These are phyloP conservation scores for Morone saxatilis DNA, from an alignment of 2,113 vertebrate species.

Conservation along the genomic window DNA sequence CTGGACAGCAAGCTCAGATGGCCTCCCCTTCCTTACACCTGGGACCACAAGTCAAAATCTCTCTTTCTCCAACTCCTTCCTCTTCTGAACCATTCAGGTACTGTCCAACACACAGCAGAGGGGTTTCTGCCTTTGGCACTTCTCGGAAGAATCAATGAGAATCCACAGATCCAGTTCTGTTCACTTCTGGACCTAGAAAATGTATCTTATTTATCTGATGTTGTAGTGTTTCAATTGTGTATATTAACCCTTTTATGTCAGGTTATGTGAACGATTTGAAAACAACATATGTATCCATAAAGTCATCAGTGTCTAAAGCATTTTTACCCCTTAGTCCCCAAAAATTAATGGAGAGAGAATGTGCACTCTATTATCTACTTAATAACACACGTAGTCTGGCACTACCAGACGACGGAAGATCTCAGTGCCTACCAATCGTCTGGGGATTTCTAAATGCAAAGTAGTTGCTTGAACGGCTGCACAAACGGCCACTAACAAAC, in stretches of 20 bases:
- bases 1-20: slow-evolving; percentile 30
- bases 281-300: slow-evolving; percentile 1
- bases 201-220: neutral
- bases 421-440: too few relatives aligned
- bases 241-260: neutral
- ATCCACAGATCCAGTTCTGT: slow-evolving; percentile 55
- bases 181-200: slow-evolving; percentile 46
- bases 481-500: too few relatives aligned
- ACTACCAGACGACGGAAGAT: too few relatives aligned
- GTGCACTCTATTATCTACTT: slow-evolving; percentile 3
- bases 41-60: slow-evolving; percentile 1
- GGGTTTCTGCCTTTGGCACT: slow-evolving; percentile 65
- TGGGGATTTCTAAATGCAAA: too few relatives aligned
- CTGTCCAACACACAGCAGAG: slow-evolving; percentile 44
- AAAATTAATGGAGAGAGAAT: neutral
- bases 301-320: neutral
- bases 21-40: neutral
- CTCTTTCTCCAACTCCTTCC: slow-evolving; percentile 55
- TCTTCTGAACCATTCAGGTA: slow-evolving; percentile 34
- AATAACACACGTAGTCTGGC: slow-evolving; percentile 5
- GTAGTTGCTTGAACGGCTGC: too few relatives aligned
- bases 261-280: neutral
- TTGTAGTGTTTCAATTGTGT: neutral
- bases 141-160: slow-evolving; percentile 60
- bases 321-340: neutral